Evolutionary conservation across 2,888 invertebrate species (phyloP), one percentile per base, ranked within the genome.

Genomic region (Diarsia mendica): DNA sequence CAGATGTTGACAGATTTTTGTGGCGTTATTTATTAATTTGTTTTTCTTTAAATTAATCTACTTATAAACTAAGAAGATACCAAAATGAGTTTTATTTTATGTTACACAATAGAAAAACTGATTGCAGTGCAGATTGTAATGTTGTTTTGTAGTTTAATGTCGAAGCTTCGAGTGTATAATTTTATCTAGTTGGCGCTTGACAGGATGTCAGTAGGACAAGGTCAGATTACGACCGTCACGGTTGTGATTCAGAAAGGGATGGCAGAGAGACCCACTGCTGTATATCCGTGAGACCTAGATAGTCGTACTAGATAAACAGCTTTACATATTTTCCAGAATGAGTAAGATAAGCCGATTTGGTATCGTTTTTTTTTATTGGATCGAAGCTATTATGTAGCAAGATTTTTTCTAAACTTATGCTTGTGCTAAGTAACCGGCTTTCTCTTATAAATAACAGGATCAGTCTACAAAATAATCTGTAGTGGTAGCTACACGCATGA

Each of bases 401-500:
- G 1, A 53, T 23, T 48, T 55, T 61, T 68, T 48, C 2, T 11
- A 46, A 23, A 4, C 13, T 3, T 18, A 20, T 3, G 18, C 13
- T 77, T 53, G 28, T 63, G 39, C 63, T 70, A 53, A 33, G 48
- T 18, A 49, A 23, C 49, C 74, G 46, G 53, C 23, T 75, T 75
- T 74, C 18, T 53, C 44, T 18, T 39, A 60, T 55, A 67, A 80
- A 61, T 28, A 69, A 48, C 60, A 67, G 67, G 68, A 78, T 73
- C 11, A 65, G n/a, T 65, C 80, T 68, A 23, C 55, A 46, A 68
- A 73, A 81, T 69, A 23, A 49, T 58, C 48, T 64, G 60, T 61
- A 77, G 58, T 88, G 76, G 87, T 74, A 75, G 73, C 78, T 69
- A 63, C 72, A 73, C 61, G 71, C 82, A 71, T 71, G 75, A 58